Conservation (phyloP, 1,140 invertebrate species). For the Druon quercuslanigerum region DNA sequence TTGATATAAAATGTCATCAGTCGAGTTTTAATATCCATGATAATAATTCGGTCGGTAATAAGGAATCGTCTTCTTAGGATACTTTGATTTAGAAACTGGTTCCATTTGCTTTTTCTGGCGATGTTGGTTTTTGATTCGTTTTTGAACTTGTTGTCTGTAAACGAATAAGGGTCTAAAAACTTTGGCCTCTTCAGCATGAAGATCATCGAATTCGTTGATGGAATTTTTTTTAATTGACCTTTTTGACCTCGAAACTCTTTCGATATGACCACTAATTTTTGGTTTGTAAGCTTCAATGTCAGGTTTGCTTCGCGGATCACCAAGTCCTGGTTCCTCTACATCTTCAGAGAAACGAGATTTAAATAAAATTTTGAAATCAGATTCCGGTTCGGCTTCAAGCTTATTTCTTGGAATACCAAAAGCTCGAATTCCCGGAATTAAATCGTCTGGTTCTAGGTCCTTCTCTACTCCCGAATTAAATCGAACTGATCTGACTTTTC, state of each 20-base stretch:
- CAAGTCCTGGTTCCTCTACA: slow-evolving; percentile 7
- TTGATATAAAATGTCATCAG: background rate
- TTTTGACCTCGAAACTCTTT: background rate
- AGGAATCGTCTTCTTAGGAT: slow-evolving; percentile 30
- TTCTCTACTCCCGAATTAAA: slow-evolving; percentile 2
- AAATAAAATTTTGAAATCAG: no score
- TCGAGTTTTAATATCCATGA: slow-evolving; percentile 8
- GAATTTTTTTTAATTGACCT: slow-evolving; percentile 40
- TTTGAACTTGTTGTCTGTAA: slow-evolving; percentile 64
- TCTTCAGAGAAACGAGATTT: background rate
- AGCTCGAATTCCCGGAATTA: slow-evolving; percentile 47
- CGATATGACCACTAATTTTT: background rate
- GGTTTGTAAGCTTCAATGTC: background rate
- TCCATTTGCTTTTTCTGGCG: slow-evolving; percentile 36
- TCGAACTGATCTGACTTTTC: slow-evolving; percentile 58
- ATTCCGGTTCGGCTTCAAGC: background rate
- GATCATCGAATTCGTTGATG: slow-evolving; percentile 48
- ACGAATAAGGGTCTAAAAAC: slow-evolving; percentile 69
- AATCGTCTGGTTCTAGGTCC: slow-evolving; percentile 36
- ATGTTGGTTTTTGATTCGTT: slow-evolving; percentile 47
- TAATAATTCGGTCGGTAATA: slow-evolving; percentile 14
- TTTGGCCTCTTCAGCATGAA: slow-evolving; percentile 59
- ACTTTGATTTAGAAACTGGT: slow-evolving; percentile 22
- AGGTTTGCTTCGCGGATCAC: slow-evolving; percentile 38
- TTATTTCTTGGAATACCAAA: slow-evolving; percentile 57